A percentile compares a stretch with the other conserved stretches of the same genome.
phyloP scores from a whole-genome alignment of 2,113 vertebrate genomes.

The Percopsis transmontana region DNA sequence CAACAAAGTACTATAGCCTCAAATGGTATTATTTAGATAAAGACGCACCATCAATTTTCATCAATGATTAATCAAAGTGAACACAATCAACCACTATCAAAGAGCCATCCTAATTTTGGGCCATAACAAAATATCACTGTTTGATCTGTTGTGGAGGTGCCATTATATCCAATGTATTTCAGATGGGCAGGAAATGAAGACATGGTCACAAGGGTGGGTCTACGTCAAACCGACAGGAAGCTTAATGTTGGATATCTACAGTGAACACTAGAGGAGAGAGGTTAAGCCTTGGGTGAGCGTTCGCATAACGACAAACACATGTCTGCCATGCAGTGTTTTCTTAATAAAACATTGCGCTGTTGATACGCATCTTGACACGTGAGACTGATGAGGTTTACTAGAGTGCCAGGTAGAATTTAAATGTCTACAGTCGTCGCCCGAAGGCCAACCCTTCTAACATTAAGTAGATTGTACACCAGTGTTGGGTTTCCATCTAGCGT shows the following conservation, averaged over 20 bases:
- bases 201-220: constrained; percentile 33
- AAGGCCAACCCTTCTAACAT: not conserved
- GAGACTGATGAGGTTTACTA: constrained; percentile 4
- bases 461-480: not conserved
- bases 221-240: constrained; percentile 47
- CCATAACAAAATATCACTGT: constrained; percentile 26
- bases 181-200: constrained; percentile 68
- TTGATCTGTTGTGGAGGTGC: constrained; percentile 59
- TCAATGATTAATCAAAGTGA: constrained; percentile 35
- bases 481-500: no score
- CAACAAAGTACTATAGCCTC: not conserved
- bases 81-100: constrained; percentile 39
- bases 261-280: constrained; percentile 50
- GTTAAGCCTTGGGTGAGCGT: constrained; percentile 51
- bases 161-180: constrained; percentile 64
- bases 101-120: constrained; percentile 17
- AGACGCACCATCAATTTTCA: constrained; percentile 19
- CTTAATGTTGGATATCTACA: constrained; percentile 56
- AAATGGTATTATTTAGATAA: not conserved
- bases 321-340: constrained; percentile 24
- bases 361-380: constrained; percentile 43
- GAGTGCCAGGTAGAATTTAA: not conserved
- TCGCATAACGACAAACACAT: constrained; percentile 6
- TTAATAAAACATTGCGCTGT: constrained; percentile 28
- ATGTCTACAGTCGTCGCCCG: not conserved